These are phyloP conservation scores for Lacanobia oleracea DNA, from an alignment of 2,888 invertebrate genomes.

Conservation along the genomic window DNA sequence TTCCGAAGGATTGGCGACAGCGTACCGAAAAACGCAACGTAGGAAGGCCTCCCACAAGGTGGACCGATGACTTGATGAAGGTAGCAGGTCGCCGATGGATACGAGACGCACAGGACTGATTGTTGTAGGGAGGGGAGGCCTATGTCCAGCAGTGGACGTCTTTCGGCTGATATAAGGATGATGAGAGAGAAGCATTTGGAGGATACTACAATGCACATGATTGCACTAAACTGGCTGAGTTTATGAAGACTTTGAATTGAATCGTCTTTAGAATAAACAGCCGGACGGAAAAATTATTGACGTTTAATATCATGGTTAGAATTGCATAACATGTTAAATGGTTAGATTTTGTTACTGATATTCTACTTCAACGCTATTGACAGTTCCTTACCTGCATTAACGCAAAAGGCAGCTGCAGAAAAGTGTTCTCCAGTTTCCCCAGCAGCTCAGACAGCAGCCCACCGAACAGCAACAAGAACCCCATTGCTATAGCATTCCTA, in stretches of 20 bases:
- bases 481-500: conserved; percentile 69
- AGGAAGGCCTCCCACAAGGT: too few species aligned
- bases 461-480: conserved; percentile 68
- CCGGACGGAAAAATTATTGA: neutral
- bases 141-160: too few species aligned
- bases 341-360: neutral
- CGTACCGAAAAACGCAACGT: too few species aligned
- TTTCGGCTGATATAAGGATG: too few species aligned
- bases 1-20: too few species aligned
- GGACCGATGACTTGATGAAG: too few species aligned
- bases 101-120: too few species aligned
- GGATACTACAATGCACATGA: too few species aligned
- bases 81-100: too few species aligned
- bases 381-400: conserved; percentile 65
- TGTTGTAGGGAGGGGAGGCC: too few species aligned
- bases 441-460: conserved; percentile 71
- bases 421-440: conserved; percentile 76
- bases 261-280: neutral
- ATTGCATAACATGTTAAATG: neutral
- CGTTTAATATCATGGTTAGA: neutral
- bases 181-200: too few species aligned
- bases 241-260: too few species aligned
- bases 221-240: neutral
- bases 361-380: neutral
- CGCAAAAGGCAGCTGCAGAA: conserved; percentile 73